Evolutionary conservation across 2,113 vertebrate genomes (phyloP), one percentile per base, ranked within the genome.

Genomic region (Probosciger aterrimus): DNA sequence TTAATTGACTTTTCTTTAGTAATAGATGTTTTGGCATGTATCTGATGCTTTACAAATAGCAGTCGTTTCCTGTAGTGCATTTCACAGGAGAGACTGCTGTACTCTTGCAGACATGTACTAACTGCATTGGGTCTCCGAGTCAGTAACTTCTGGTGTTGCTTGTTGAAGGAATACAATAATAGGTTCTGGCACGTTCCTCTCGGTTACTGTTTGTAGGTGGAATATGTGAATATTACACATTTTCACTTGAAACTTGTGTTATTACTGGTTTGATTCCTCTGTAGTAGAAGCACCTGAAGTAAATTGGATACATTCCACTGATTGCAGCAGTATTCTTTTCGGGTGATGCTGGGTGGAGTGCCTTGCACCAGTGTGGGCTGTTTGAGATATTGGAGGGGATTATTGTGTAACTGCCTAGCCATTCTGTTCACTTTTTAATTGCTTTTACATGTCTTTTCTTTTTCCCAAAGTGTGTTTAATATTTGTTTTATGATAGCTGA

Each of bases 401-500:
- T 92, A 79, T 11, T 92, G 35, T 94, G 65, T 80, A 93, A 88
- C 83, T 96, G 95, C 95, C 80, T 95, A 91, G 69, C 33, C 43
- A 52, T 90, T 93, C 83, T 86, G 47, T 76, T 95, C 76, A 79
- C 44, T 94, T 90, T 93, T 93, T 95, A 96, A 95, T 96, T 94
- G 94, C 88, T 96, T 95, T 95, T 91, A 55, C 70, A 82, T 89
- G 68, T 88, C 44, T 90, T 85, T 82, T 78, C 82, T 74, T 93
- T 94, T 88, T 96, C 80, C 90, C 90, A 86, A 74, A 87, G 73
- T 89, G 53, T 46, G 47, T 43, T 92, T 96, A 95, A 97, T 97
- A 95, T 97, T 96, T 96, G 83, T 94, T 95, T 95, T 96, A 92
- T 73, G 83, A 71, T 94, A 84, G 86, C 86, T 94, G 90, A 92